Conservation (phyloP, 1,140 invertebrate species). For the Oncopodura yosiiana region DNA sequence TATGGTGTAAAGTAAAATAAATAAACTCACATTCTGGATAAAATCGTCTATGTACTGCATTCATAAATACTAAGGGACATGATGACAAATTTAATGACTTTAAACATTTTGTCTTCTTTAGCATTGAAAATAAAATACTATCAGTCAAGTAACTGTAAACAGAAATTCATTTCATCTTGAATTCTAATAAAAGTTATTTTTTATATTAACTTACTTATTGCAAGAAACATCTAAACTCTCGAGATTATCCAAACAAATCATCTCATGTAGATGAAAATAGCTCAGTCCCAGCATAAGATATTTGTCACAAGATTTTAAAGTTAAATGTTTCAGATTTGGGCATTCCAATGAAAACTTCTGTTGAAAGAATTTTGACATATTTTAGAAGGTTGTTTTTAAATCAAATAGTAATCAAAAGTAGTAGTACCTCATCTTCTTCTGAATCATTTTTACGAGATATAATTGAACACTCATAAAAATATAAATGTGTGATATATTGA, state of each 20-base stretch:
- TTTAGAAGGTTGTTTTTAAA: not conserved
- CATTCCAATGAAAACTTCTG: slow-evolving; percentile 14
- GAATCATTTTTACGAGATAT: not conserved
- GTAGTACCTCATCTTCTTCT: too few relatives aligned
- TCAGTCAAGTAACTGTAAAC: slow-evolving; percentile 14
- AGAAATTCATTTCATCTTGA: not conserved
- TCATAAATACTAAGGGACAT: slow-evolving; percentile 4
- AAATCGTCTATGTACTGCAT: slow-evolving; percentile 13
- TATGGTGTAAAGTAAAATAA: not conserved
- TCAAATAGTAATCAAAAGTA: too few relatives aligned
- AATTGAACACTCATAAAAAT: slow-evolving; percentile 22
- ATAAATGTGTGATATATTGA: slow-evolving; percentile 17
- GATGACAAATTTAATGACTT: slow-evolving; percentile 10
- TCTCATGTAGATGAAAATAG: slow-evolving; percentile 20
- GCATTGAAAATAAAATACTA: slow-evolving; percentile 1
- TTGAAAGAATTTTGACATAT: not conserved
- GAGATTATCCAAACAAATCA: slow-evolving; percentile 17
- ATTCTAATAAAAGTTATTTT: not conserved
- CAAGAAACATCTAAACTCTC: slow-evolving; percentile 19
- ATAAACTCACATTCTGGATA: slow-evolving; percentile 8
- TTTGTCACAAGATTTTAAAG: slow-evolving; percentile 13
- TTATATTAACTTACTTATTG: slow-evolving; percentile 13
- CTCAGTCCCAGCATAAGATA: slow-evolving; percentile 26
- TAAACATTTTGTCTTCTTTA: not conserved
- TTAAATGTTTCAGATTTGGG: slow-evolving; percentile 19